Percentiles rank a stretch among this genome's conserved stretches.
phyloP scores from a whole-genome alignment of 1,140 invertebrate genomes.

The Oscheius sp. region DNA sequence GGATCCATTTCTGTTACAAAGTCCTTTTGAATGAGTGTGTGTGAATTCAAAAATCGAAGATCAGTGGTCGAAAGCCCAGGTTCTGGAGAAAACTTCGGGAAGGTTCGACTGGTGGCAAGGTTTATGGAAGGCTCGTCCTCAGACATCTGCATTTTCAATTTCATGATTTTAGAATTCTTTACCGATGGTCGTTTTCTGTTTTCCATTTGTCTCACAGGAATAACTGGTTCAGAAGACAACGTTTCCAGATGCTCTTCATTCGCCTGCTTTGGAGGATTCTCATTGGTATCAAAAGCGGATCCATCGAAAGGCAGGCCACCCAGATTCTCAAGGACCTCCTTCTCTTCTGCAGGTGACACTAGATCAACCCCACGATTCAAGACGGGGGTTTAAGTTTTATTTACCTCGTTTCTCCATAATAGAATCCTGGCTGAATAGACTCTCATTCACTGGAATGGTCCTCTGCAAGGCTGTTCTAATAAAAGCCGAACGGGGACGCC shows the following conservation, averaged over 20 bases:
- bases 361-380: neutral
- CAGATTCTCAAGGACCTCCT: neutral
- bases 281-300: too few species aligned
- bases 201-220: neutral
- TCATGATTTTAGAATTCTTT: neutral
- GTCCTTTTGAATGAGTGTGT: conserved; percentile 21
- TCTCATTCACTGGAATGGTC: conserved; percentile 11
- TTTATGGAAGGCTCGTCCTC: neutral
- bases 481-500: conserved; percentile 33
- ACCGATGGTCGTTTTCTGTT: too few species aligned
- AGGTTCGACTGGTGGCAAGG: conserved; percentile 13
- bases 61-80: conserved; percentile 9
- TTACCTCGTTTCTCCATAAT: conserved; percentile 5
- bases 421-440: conserved; percentile 13
- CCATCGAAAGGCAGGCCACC: conserved; percentile 2
- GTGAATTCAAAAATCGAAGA: conserved; percentile 25
- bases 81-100: conserved; percentile 22
- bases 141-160: too few species aligned
- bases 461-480: conserved; percentile 21
- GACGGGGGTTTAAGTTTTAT: conserved; percentile 2
- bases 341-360: neutral
- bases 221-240: neutral
- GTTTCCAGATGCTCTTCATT: neutral
- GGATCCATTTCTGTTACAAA: conserved; percentile 21
- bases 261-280: too few species aligned